A percentile compares a stretch with the other conserved stretches of the same genome.
Evolutionary conservation across 1,140 invertebrate species (phyloP).

Genomic region (Drosophila subobscura): DNA sequence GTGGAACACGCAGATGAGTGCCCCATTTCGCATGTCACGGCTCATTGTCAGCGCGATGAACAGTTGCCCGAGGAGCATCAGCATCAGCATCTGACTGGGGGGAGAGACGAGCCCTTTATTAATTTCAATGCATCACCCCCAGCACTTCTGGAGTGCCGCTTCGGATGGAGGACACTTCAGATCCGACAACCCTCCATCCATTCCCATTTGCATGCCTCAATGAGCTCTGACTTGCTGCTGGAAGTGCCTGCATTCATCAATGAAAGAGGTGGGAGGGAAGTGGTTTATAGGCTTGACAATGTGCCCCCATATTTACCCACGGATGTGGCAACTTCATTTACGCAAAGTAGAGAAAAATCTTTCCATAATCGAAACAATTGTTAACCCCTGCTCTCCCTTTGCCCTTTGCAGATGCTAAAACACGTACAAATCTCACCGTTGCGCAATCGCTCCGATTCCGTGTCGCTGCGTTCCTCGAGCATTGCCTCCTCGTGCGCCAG

Average conservation of each 20-base stretch:
- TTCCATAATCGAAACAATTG: not conserved
- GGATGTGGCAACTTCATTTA: slow-evolving; percentile 60
- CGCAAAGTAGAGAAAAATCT: slow-evolving; percentile 20
- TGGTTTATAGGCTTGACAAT: slow-evolving; percentile 1
- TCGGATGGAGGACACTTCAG: slow-evolving; percentile 46
- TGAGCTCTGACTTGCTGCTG: slow-evolving; percentile 21
- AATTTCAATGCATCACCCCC: slow-evolving; percentile 69
- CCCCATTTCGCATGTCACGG: slow-evolving; percentile 56
- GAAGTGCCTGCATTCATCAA: slow-evolving; percentile 59
- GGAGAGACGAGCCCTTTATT: slow-evolving; percentile 63
- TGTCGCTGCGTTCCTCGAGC: slow-evolving; percentile 90
- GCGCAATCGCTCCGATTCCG: slow-evolving; percentile 90
- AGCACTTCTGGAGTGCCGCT: slow-evolving; percentile 20
- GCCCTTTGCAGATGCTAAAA: slow-evolving; percentile 90
- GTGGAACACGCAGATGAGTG: slow-evolving; percentile 25
- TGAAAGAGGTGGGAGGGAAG: slow-evolving; percentile 1
- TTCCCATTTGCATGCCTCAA: slow-evolving; percentile 51
- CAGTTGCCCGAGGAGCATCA: not conserved
- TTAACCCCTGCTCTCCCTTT: slow-evolving; percentile 8
- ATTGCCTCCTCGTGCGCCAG: slow-evolving; percentile 86
- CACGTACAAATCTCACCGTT: slow-evolving; percentile 94
- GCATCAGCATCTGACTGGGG: not conserved
- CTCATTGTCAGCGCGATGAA: slow-evolving; percentile 64
- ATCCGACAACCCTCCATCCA: slow-evolving; percentile 10
- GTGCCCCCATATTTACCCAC: slow-evolving; percentile 34